A percentile compares a stretch with the other conserved stretches of the same genome.
These are phyloP conservation scores for Heterocephalus glaber DNA, from an alignment of 2,113 vertebrate genomes.

Conservation along the genomic window DNA sequence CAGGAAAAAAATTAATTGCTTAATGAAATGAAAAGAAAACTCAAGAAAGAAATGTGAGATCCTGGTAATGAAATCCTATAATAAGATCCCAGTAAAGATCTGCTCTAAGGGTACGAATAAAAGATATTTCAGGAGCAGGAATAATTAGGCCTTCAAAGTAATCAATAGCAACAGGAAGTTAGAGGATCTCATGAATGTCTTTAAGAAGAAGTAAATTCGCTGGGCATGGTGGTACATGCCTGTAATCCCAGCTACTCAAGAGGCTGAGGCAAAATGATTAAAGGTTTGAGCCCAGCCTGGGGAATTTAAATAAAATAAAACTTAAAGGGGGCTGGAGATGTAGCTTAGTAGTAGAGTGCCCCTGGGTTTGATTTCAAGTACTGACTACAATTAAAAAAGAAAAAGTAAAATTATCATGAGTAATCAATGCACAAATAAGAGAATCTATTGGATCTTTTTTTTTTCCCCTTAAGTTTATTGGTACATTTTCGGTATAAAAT, in stretches of 20 bases:
- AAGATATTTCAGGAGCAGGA: slow-evolving; percentile 13
- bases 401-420: not conserved
- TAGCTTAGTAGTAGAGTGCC: no score
- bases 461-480: no score
- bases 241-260: no score
- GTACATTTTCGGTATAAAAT: no score
- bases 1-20: not conserved
- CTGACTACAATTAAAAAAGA: no score
- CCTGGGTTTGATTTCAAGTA: no score
- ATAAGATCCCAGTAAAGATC: not conserved
- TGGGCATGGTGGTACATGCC: not conserved
- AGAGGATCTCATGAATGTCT: not conserved
- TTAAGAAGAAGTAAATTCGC: not conserved
- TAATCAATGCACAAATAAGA: not conserved
- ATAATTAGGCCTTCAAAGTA: not conserved
- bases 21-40: slow-evolving; percentile 21
- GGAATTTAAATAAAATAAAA: no score
- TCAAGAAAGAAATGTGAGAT: not conserved
- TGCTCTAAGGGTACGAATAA: not conserved
- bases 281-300: no score
- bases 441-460: not conserved
- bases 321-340: no score
- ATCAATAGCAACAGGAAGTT: not conserved
- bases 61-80: not conserved
- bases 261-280: not conserved